Conservation (phyloP, 2,113 vertebrate species). For the Melierax canorus region DNA sequence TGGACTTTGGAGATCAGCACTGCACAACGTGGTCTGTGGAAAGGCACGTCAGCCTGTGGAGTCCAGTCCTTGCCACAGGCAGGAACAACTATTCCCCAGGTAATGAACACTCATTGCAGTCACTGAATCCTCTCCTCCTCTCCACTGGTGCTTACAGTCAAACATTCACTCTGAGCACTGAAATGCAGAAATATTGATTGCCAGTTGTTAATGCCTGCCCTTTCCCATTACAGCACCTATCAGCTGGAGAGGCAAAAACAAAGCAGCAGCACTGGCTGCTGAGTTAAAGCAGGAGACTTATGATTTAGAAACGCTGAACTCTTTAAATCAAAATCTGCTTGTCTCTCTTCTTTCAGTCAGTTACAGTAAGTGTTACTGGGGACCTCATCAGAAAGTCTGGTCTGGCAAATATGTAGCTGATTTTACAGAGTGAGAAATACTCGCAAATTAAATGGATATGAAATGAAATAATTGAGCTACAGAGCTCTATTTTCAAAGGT, state of each 20-base stretch:
- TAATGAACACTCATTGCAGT: not conserved
- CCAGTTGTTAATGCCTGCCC: not conserved
- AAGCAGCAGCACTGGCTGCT: not conserved
- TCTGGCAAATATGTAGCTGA: not conserved
- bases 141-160: not conserved
- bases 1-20: slow-evolving; percentile 35
- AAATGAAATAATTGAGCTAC: not conserved
- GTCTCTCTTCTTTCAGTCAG: not conserved
- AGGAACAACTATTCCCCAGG: not conserved
- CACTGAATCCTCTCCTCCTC: not conserved
- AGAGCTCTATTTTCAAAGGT: not conserved
- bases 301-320: not conserved
- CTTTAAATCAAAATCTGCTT: not conserved
- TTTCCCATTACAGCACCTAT: not conserved
- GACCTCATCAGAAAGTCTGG: not conserved
- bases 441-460: not conserved
- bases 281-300: not conserved
- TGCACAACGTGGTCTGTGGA: slow-evolving; percentile 36
- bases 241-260: not conserved
- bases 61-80: not conserved
- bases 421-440: not conserved
- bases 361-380: not conserved
- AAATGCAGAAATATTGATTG: not conserved
- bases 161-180: not conserved
- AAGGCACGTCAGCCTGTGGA: not conserved